phyloP scores from a whole-genome alignment of 2,888 invertebrate genomes.

The Acanthopleura granulata region DNA sequence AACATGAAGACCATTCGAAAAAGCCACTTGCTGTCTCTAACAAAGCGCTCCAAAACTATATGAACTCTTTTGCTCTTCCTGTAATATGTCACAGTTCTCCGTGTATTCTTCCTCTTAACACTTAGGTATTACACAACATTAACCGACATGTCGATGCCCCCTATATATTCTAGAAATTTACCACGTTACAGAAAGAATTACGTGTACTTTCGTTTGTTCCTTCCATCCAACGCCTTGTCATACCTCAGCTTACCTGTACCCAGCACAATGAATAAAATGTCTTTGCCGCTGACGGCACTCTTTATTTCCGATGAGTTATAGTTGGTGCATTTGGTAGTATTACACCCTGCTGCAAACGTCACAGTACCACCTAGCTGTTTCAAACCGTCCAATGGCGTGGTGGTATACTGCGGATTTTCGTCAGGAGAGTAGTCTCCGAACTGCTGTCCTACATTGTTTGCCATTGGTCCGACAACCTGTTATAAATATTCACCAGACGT shows the following conservation, averaged over 20 bases:
- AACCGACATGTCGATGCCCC: no score
- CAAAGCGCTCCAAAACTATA: no score
- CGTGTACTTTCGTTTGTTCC: no score
- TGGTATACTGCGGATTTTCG: constrained; percentile 25
- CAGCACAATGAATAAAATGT: constrained; percentile 37
- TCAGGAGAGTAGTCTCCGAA: constrained; percentile 42
- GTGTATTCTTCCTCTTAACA: no score
- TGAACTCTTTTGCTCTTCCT: no score
- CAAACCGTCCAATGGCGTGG: constrained; percentile 35
- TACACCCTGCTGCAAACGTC: constrained; percentile 33
- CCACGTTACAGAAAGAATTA: no score
- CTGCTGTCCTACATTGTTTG: constrained; percentile 32
- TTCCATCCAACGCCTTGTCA: no score
- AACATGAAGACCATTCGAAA: no score
- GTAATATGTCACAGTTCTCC: no score
- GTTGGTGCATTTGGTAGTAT: constrained; percentile 24
- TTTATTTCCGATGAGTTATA: constrained; percentile 28
- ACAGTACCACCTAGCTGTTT: constrained; percentile 23
- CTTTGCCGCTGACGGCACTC: constrained; percentile 26
- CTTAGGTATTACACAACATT: no score
- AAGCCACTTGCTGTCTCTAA: no score
- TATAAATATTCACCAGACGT: neutral
- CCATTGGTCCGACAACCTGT: constrained; percentile 46
- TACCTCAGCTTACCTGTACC: constrained; percentile 25
- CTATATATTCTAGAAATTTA: no score